Percentiles rank a stretch among this genome's conserved stretches.
Evolutionary conservation across 2,113 vertebrate genomes (phyloP).

Genomic region (Cyphotilapia sp.): DNA sequence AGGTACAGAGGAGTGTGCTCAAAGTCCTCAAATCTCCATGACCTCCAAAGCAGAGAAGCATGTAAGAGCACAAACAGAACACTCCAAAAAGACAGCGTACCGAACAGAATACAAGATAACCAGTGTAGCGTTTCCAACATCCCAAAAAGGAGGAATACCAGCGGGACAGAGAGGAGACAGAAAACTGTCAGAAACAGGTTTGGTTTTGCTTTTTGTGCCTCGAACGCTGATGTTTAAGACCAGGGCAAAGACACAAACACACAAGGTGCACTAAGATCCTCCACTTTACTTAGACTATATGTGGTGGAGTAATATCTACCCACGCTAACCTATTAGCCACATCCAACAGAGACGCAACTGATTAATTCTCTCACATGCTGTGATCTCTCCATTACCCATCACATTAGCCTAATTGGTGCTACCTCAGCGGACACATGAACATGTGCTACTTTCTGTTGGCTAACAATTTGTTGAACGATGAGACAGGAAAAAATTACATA

Average conservation of each 20-base stretch:
- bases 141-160: not conserved
- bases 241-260: not conserved
- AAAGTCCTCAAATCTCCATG: constrained; percentile 27
- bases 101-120: not conserved
- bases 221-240: not conserved
- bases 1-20: constrained; percentile 9
- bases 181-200: not conserved
- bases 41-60: constrained; percentile 17
- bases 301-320: not conserved
- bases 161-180: not conserved
- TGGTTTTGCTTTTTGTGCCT: not conserved
- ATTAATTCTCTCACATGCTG: constrained; percentile 30
- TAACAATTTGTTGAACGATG: not conserved
- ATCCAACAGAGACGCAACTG: constrained; percentile 9
- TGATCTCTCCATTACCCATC: constrained; percentile 48
- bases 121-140: not conserved
- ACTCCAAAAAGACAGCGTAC: not conserved
- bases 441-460: constrained; percentile 22
- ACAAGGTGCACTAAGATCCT: not conserved
- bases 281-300: not conserved
- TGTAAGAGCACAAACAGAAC: not conserved
- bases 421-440: constrained; percentile 8
- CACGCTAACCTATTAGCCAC: not conserved
- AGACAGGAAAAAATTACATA: not conserved
- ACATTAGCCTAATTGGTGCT: constrained; percentile 46